phyloP scores from a whole-genome alignment of 2,888 invertebrate species.

The Hypomecis atomaria region DNA sequence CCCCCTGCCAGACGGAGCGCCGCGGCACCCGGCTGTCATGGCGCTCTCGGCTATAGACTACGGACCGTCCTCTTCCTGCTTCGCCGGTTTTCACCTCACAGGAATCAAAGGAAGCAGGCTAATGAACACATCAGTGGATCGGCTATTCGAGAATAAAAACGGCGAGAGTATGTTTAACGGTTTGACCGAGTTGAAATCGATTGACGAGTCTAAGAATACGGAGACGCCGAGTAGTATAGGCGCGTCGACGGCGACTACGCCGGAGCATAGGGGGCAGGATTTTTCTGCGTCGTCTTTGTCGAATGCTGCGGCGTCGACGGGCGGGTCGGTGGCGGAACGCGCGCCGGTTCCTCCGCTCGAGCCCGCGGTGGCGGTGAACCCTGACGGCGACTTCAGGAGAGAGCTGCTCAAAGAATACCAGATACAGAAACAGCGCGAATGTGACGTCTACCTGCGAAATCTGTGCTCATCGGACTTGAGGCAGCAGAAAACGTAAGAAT shows the following conservation, averaged over 20 bases:
- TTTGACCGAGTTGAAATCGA: constrained; percentile 84
- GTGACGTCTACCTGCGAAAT: constrained; percentile 78
- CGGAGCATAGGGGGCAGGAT: constrained; percentile 88
- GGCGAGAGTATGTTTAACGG: constrained; percentile 90
- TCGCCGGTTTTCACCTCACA: constrained; percentile 94
- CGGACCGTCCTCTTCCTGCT: constrained; percentile 89
- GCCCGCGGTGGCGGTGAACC: constrained; percentile 51
- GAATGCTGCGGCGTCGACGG: constrained; percentile 88
- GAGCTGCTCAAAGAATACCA: constrained; percentile 93
- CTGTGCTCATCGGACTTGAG: constrained; percentile 72
- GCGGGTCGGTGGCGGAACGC: constrained; percentile 68
- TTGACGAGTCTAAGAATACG: constrained; percentile 60
- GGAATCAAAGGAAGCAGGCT: constrained; percentile 90
- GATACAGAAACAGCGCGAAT: constrained; percentile 88
- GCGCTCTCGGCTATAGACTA: constrained; percentile 88
- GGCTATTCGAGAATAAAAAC: constrained; percentile 93
- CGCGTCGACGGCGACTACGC: constrained; percentile 85
- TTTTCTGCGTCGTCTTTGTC: constrained; percentile 87
- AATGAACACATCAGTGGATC: constrained; percentile 96
- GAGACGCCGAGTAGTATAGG: constrained; percentile 60
- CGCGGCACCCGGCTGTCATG: constrained; percentile 85
- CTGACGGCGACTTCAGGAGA: constrained; percentile 80
- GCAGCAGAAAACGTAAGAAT: constrained; percentile 66
- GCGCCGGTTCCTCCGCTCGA: constrained; percentile 62
- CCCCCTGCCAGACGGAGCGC: constrained; percentile 86